A percentile compares a stretch with the other conserved stretches of the same genome.
Evolutionary conservation across 2,797 vertebrate species (phyloP).

Genomic region (Semaprochilodus insignis): DNA sequence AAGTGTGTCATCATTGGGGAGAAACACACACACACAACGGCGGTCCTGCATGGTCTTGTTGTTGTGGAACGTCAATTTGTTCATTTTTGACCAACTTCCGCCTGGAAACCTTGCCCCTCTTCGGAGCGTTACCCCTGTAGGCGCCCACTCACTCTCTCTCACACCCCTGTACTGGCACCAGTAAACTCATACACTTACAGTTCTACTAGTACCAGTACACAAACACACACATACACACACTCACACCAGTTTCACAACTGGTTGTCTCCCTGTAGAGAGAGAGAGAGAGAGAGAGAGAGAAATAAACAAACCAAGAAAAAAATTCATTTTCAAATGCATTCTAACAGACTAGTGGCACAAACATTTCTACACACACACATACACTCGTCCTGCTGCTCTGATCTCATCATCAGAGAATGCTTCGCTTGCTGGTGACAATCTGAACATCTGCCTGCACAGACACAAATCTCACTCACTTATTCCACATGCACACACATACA

Average conservation of each 20-base stretch:
- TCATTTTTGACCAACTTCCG: slow-evolving; percentile 86
- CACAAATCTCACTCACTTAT: slow-evolving; percentile 6
- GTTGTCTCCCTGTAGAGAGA: slow-evolving; percentile 16
- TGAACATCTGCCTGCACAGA: slow-evolving; percentile 38
- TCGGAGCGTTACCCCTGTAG: slow-evolving; percentile 66
- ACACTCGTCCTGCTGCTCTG: slow-evolving; percentile 29
- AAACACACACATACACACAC: neutral
- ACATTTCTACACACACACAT: slow-evolving; percentile 25
- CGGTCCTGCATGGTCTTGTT: slow-evolving; percentile 99
- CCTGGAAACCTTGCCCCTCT: slow-evolving; percentile 68
- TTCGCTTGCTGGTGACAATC: slow-evolving; percentile 40
- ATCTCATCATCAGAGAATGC: slow-evolving; percentile 48
- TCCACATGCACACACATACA: slow-evolving; percentile 26
- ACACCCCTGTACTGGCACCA: slow-evolving; percentile 28
- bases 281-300: slow-evolving; percentile 32
- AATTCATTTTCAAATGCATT: neutral
- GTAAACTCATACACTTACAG: slow-evolving; percentile 31
- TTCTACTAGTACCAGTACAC: neutral
- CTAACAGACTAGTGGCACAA: slow-evolving; percentile 12
- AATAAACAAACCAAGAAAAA: slow-evolving; percentile 8
- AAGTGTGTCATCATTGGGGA: slow-evolving; percentile 95
- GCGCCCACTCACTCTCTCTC: slow-evolving; percentile 30
- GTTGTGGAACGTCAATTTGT: slow-evolving; percentile 96
- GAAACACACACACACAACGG: slow-evolving; percentile 97
- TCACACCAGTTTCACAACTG: slow-evolving; percentile 12